These are phyloP conservation scores for Drosophila bipectinata DNA, from an alignment of 1,140 invertebrate species.

Conservation along the genomic window DNA sequence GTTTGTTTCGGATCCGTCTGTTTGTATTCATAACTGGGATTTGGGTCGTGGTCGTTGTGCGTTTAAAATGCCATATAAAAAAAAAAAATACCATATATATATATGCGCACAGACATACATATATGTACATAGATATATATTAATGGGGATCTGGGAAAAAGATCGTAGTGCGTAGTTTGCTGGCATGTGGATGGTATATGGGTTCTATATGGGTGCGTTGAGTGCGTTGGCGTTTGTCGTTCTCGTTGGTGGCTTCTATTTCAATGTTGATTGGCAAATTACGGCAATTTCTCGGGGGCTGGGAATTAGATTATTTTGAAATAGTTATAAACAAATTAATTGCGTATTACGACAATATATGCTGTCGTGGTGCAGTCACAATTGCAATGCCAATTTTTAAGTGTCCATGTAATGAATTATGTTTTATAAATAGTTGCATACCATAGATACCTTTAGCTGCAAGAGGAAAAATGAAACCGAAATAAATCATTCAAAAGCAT, in stretches of 20 bases:
- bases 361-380: constrained; percentile 4
- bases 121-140: neutral
- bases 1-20: constrained; percentile 6
- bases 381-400: constrained; percentile 1
- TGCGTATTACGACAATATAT: constrained; percentile 44
- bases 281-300: constrained; percentile 65
- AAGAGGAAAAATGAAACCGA: too few relatives aligned
- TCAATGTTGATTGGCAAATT: constrained; percentile 81
- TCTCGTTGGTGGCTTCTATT: constrained; percentile 59
- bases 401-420: constrained; percentile 1
- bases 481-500: too few relatives aligned
- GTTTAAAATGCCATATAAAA: constrained; percentile 12
- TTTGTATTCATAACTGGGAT: constrained; percentile 45
- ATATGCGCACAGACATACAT: neutral
- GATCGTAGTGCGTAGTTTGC: constrained; percentile 39
- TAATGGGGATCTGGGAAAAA: neutral
- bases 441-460: too few relatives aligned
- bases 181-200: neutral
- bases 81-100: neutral
- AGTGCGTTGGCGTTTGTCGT: constrained; percentile 47
- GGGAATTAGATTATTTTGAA: constrained; percentile 77
- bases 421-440: neutral
- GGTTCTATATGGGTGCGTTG: constrained; percentile 21
- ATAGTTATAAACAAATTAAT: constrained; percentile 80
- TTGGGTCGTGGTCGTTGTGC: constrained; percentile 81